phyloP scores from a whole-genome alignment of 1,140 invertebrate genomes.

The Acromyrmex heyeri region DNA sequence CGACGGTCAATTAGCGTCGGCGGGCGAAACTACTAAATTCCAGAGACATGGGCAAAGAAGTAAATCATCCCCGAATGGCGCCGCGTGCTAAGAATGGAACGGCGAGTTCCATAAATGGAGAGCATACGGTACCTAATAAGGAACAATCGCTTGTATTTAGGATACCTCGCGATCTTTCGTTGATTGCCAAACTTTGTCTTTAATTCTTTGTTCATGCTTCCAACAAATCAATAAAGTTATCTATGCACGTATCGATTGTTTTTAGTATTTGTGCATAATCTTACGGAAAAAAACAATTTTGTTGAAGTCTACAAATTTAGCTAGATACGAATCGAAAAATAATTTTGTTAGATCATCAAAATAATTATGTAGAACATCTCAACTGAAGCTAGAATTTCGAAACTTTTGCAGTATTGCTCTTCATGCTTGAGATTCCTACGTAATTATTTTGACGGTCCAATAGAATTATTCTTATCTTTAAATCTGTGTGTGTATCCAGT shows the following conservation, averaged over 20 bases:
- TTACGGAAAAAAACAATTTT: no score
- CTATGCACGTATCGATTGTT: neutral
- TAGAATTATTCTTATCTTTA: no score
- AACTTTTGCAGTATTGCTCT: no score
- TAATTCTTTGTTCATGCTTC: slow-evolving; percentile 13
- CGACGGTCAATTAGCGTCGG: slow-evolving; percentile 54
- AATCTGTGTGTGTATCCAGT: no score
- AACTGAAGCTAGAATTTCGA: no score
- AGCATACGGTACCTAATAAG: slow-evolving; percentile 79
- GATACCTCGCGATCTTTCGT: slow-evolving; percentile 21
- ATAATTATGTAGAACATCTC: no score
- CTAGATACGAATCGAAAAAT: no score
- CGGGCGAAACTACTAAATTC: slow-evolving; percentile 57
- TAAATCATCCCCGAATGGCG: slow-evolving; percentile 79
- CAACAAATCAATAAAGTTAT: slow-evolving; percentile 2
- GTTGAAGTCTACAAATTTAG: no score
- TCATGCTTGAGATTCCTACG: no score
- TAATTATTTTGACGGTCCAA: no score
- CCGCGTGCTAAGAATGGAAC: slow-evolving; percentile 63
- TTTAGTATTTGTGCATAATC: neutral
- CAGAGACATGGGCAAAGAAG: slow-evolving; percentile 44
- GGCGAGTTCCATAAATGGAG: slow-evolving; percentile 73
- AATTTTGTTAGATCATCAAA: no score
- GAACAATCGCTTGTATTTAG: slow-evolving; percentile 77
- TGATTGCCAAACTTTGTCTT: slow-evolving; percentile 33